phyloP scores from a whole-genome alignment of 2,113 vertebrate species.

The Odobenus rosmarus region DNA sequence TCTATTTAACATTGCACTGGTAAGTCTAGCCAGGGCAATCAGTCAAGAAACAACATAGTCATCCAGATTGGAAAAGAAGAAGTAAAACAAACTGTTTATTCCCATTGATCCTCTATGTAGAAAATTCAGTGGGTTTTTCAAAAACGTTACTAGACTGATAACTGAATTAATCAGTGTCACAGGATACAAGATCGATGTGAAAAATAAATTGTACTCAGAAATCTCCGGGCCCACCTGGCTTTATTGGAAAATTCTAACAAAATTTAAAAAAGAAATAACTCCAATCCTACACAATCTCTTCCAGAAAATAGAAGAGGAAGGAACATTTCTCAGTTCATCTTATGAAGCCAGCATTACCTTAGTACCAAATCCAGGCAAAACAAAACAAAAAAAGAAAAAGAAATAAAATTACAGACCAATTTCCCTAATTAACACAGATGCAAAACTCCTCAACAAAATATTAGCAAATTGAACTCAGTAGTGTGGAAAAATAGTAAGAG shows the following conservation, averaged over 20 bases:
- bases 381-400: too few species aligned
- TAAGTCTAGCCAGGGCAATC: not conserved
- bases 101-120: not conserved
- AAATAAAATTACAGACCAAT: not conserved
- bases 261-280: not conserved
- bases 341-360: not conserved
- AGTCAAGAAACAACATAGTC: not conserved
- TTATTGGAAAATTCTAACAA: not conserved
- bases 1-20: not conserved
- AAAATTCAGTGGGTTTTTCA: not conserved
- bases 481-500: not conserved
- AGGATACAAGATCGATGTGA: not conserved
- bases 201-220: not conserved
- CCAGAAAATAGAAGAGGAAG: not conserved
- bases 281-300: not conserved
- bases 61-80: not conserved
- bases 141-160: not conserved
- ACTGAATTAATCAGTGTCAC: not conserved
- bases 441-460: constrained; percentile 2
- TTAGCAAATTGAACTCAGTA: not conserved
- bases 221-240: not conserved
- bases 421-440: not conserved
- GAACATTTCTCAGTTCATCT: not conserved
- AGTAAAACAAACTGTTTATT: not conserved
- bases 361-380: not conserved